phyloP scores from a whole-genome alignment of 92 coral and sea anemone species.

The Galaxea fascicularis region DNA sequence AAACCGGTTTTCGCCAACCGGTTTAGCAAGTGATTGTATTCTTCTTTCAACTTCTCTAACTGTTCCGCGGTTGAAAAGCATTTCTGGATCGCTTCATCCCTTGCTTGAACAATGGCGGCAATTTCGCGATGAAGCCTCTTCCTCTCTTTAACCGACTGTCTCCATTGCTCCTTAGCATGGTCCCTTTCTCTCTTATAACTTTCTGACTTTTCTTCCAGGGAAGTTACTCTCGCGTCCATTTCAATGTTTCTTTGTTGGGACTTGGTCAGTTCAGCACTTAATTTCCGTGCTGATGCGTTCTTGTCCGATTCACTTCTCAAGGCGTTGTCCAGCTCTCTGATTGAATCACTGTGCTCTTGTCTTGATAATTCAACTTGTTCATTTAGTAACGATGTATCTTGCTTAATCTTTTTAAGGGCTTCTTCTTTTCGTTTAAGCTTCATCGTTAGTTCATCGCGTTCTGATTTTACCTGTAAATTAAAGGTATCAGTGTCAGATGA shows the following conservation, averaged over 20 bases:
- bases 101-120: conserved; percentile 81
- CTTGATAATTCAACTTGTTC: conserved; percentile 74
- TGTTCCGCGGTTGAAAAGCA: conserved; percentile 95
- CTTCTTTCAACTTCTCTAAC: conserved; percentile 90
- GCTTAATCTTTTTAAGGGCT: conserved; percentile 67
- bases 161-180: conserved; percentile 96
- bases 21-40: conserved; percentile 80
- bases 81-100: conserved; percentile 96
- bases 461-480: conserved; percentile 77
- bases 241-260: conserved; percentile 88
- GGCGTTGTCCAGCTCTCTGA: conserved; percentile 63
- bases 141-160: conserved; percentile 91
- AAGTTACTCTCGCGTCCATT: conserved; percentile 78
- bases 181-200: conserved; percentile 82
- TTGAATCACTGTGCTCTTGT: conserved; percentile 72
- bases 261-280: conserved; percentile 83
- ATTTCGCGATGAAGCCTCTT: conserved; percentile 90
- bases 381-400: conserved; percentile 67
- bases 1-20: conserved; percentile 84
- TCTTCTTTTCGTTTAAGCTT: conserved; percentile 68
- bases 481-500: not conserved
- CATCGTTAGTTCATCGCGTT: conserved; percentile 80
- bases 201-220: conserved; percentile 82
- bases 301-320: conserved; percentile 69
- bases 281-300: conserved; percentile 72